A percentile compares a stretch with the other conserved stretches of the same genome.
These are phyloP conservation scores for Phallusia fumigata DNA, from an alignment of 23 tunicate genomes.

Conservation along the genomic window DNA sequence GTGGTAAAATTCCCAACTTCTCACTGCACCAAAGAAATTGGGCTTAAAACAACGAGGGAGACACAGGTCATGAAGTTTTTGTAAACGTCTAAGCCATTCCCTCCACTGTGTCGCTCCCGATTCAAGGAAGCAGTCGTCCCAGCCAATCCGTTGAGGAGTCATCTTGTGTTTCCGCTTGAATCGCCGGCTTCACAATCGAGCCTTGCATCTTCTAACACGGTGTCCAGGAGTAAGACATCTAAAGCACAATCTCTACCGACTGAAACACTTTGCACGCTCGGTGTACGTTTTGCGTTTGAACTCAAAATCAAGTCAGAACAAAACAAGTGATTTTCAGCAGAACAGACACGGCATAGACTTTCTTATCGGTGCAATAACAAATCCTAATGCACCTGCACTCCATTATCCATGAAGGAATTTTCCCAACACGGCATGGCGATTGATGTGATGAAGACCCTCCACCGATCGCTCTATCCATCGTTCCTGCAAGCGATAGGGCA, in stretches of 20 bases:
- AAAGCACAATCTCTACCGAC: neutral
- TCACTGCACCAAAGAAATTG: neutral
- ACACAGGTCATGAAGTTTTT: neutral
- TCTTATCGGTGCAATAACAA: neutral
- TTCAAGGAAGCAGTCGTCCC: neutral
- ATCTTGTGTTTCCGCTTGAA: neutral
- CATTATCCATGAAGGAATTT: slow-evolving; percentile 2
- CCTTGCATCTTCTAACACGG: too few relatives aligned
- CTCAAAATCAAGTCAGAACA: neutral
- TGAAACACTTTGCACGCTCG: neutral
- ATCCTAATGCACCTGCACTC: neutral
- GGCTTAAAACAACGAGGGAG: slow-evolving; percentile 15
- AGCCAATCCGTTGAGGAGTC: neutral
- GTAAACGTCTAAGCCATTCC: slow-evolving; percentile 10
- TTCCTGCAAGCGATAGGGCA: slow-evolving; percentile 2
- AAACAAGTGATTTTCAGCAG: neutral
- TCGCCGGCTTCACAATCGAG: slow-evolving; percentile 1
- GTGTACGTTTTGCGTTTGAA: neutral
- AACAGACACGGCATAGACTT: neutral
- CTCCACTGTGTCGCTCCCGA: slow-evolving; percentile 1
- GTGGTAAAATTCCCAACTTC: neutral
- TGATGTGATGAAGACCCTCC: neutral
- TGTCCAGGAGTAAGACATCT: neutral
- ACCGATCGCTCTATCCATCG: slow-evolving; percentile 20
- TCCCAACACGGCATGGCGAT: neutral